phyloP scores from a whole-genome alignment of 2,888 invertebrate species.

The Timema podura region DNA sequence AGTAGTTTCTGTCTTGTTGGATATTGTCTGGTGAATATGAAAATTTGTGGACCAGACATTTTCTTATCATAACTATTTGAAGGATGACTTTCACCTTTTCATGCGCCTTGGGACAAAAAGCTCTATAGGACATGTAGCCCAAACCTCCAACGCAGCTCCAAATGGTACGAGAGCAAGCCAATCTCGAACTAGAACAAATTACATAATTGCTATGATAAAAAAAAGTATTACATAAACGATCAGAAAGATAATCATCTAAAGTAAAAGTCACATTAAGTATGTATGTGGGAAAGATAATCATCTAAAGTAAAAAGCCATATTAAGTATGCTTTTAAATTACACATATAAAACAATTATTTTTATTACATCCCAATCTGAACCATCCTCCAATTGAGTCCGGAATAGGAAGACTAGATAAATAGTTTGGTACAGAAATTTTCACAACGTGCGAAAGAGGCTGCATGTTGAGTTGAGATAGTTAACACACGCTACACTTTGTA shows the following conservation, averaged over 20 bases:
- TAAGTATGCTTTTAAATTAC: no score
- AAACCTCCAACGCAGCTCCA: slow-evolving; percentile 72
- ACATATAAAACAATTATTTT: slow-evolving; percentile 13
- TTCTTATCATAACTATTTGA: not conserved
- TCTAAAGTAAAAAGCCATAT: no score
- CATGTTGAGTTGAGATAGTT: slow-evolving; percentile 53
- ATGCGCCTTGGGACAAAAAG: slow-evolving; percentile 55
- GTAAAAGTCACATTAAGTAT: no score
- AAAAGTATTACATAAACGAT: no score
- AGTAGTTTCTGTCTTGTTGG: no score
- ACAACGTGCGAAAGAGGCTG: slow-evolving; percentile 71
- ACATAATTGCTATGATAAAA: no score
- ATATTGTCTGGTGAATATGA: no score
- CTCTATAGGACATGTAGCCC: slow-evolving; percentile 73
- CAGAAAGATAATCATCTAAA: no score
- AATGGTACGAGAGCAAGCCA: slow-evolving; percentile 81
- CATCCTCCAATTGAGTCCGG: slow-evolving; percentile 80
- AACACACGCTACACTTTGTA: no score
- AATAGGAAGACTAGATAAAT: slow-evolving; percentile 77
- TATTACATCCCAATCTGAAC: slow-evolving; percentile 78
- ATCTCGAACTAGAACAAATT: slow-evolving; percentile 65
- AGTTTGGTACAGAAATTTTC: slow-evolving; percentile 76
- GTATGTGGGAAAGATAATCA: no score
- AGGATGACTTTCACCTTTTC: slow-evolving; percentile 26
- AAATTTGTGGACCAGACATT: not conserved